Percentiles rank a stretch among this genome's conserved stretches.
These are phyloP conservation scores for Copsychus sechellarum DNA, from an alignment of 2,113 vertebrate genomes.

Conservation along the genomic window DNA sequence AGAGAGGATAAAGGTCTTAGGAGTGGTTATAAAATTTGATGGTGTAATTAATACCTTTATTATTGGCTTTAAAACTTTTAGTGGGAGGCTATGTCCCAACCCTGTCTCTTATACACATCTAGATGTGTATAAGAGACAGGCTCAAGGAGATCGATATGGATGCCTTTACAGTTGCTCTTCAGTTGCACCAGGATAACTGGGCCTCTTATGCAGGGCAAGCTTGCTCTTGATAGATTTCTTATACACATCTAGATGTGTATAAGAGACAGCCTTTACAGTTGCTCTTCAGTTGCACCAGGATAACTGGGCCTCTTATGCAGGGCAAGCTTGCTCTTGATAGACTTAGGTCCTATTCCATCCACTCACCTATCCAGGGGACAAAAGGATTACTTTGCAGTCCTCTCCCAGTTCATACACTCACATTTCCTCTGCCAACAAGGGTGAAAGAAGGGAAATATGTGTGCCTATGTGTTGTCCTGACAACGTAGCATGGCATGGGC, in stretches of 20 bases:
- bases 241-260: too few relatives aligned
- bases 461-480: neutral
- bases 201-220: neutral
- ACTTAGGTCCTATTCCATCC: neutral
- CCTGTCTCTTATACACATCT: too few relatives aligned
- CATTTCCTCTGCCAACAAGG: neutral
- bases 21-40: constrained; percentile 44
- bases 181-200: neutral
- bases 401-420: neutral
- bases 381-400: neutral
- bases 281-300: neutral
- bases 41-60: constrained; percentile 30
- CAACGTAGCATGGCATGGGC: too few relatives aligned
- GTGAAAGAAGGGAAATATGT: neutral
- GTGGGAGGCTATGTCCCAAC: neutral
- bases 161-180: neutral
- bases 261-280: too few relatives aligned
- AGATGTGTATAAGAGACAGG: too few relatives aligned
- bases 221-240: neutral
- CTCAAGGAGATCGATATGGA: neutral
- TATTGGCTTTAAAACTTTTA: constrained; percentile 25
- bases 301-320: neutral
- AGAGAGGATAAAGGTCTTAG: constrained; percentile 55
- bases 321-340: neutral
- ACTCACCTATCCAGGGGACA: neutral